phyloP scores from a whole-genome alignment of 2,113 vertebrate genomes.

The Glareola pratincola region DNA sequence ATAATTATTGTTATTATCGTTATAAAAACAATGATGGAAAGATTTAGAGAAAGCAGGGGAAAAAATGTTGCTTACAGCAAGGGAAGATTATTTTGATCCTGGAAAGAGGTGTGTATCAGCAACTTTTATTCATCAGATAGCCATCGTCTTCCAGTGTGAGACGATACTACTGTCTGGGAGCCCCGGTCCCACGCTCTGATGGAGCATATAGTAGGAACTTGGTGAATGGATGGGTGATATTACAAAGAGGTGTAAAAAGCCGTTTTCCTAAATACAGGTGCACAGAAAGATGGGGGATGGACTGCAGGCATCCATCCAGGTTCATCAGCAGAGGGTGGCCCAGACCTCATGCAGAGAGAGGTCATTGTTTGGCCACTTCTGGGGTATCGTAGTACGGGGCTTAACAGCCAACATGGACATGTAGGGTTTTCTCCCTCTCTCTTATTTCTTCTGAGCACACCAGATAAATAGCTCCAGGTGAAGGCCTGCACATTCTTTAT shows the following conservation, averaged over 20 bases:
- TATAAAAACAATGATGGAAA: conserved; percentile 50
- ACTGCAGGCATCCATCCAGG: background rate
- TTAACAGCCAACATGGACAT: conserved; percentile 25
- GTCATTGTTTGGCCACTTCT: background rate
- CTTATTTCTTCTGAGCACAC: background rate
- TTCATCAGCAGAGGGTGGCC: background rate
- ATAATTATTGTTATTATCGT: conserved; percentile 49
- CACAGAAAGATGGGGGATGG: background rate
- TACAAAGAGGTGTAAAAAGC: background rate
- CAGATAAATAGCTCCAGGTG: conserved; percentile 93
- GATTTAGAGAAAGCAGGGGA: conserved; percentile 28
- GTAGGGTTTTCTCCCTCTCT: conserved; percentile 21
- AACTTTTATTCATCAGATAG: background rate
- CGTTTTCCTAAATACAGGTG: background rate
- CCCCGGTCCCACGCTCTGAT: background rate
- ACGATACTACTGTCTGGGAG: background rate
- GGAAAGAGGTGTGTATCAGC: conserved; percentile 49
- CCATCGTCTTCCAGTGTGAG: background rate
- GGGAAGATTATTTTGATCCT: conserved; percentile 43
- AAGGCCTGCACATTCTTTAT: conserved; percentile 95
- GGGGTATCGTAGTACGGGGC: background rate
- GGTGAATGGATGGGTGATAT: background rate
- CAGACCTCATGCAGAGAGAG: background rate
- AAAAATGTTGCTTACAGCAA: conserved; percentile 24
- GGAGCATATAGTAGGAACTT: background rate